phyloP scores from a whole-genome alignment of 2,888 invertebrate genomes.

The Cantharis rustica region DNA sequence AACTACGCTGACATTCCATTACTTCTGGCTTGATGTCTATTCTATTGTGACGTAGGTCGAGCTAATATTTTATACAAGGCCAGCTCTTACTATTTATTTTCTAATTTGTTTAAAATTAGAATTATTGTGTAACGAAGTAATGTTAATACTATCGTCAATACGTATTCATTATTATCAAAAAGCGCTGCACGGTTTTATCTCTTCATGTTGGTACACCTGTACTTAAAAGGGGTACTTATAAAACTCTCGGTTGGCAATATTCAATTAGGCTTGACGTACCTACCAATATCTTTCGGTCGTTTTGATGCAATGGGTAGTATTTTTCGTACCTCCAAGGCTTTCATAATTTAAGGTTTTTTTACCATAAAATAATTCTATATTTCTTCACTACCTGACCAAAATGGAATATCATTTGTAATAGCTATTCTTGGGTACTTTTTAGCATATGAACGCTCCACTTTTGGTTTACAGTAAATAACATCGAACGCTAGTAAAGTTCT shows the following conservation, averaged over 20 bases:
- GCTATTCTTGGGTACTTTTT: not conserved
- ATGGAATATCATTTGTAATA: not conserved
- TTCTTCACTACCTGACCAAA: conserved; percentile 24
- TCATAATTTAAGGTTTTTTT: conserved; percentile 25
- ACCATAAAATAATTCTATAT: conserved; percentile 10
- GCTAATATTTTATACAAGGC: conserved; percentile 19
- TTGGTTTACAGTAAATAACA: not conserved
- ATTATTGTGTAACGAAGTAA: not conserved
- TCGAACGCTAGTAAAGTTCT: not conserved
- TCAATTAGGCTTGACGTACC: not conserved
- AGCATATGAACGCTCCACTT: not conserved
- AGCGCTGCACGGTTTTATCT: not conserved
- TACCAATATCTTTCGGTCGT: conserved; percentile 8
- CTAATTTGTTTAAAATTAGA: conserved; percentile 5
- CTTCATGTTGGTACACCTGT: not conserved
- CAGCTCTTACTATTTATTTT: conserved; percentile 3
- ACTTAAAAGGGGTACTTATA: not conserved
- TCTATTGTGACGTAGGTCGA: conserved; percentile 21
- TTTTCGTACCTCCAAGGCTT: conserved; percentile 21
- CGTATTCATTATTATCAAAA: not conserved
- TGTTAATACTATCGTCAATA: not conserved
- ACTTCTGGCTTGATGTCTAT: conserved; percentile 18
- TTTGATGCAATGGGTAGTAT: conserved; percentile 21
- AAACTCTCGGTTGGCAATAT: not conserved
- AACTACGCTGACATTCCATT: conserved; percentile 31